A percentile compares a stretch with the other conserved stretches of the same genome.
Conservation (phyloP, 2,888 invertebrate genomes). For the Lamellibrachia columna region DNA sequence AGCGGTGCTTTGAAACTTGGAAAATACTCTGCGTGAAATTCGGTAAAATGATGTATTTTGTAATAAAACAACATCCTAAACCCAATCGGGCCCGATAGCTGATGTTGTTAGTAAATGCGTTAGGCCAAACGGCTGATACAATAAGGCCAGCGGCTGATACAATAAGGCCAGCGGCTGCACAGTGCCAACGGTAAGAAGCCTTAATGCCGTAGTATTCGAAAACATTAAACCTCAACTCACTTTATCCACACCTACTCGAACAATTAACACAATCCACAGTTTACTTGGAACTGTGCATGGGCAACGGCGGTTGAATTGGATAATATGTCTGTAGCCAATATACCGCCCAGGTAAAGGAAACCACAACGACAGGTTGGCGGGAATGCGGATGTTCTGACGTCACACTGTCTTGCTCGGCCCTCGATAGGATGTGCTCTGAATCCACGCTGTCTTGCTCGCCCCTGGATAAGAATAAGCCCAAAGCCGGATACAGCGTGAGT, state of each 20-base stretch:
- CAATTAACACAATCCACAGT: neutral
- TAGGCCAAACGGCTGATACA: too few species aligned
- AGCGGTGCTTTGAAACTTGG: too few species aligned
- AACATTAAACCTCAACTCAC: neutral
- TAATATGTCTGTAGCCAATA: neutral
- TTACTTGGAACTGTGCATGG: neutral
- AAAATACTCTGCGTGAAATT: too few species aligned
- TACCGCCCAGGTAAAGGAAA: neutral
- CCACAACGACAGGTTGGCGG: neutral
- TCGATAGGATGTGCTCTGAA: neutral
- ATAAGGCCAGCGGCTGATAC: neutral
- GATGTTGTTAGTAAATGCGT: too few species aligned
- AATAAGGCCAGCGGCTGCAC: neutral
- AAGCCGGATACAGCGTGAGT: neutral
- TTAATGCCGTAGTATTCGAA: neutral
- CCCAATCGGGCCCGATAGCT: too few species aligned
- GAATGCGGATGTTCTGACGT: neutral
- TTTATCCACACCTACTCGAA: neutral
- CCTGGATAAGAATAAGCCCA: neutral
- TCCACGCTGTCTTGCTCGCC: neutral
- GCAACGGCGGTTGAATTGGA: neutral
- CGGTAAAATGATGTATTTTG: too few species aligned
- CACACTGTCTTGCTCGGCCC: neutral
- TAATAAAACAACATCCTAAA: too few species aligned
- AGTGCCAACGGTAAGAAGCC: neutral